phyloP scores from a whole-genome alignment of 1,140 invertebrate species.

The Varroa destructor region DNA sequence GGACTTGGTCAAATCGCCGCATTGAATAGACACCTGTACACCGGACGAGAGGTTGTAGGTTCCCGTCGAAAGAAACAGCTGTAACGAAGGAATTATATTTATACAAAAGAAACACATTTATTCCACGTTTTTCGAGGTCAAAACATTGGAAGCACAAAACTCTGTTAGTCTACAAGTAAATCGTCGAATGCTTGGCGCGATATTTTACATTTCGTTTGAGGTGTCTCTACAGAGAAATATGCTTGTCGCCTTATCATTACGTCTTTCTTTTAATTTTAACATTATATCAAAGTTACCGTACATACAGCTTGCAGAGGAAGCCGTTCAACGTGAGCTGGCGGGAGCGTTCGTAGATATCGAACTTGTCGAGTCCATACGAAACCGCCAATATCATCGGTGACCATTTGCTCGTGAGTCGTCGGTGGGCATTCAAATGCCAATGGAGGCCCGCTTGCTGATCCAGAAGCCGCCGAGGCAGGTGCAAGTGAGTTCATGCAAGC shows the following conservation, averaged over 20 bases:
- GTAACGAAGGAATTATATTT: background rate
- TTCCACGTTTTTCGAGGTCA: too few species aligned
- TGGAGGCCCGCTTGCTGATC: background rate
- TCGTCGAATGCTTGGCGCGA: too few species aligned
- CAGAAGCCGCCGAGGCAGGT: background rate
- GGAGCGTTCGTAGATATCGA: background rate
- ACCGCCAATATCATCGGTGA: constrained; percentile 16
- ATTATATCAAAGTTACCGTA: background rate
- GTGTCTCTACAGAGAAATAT: too few species aligned
- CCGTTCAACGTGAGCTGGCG: constrained; percentile 2
- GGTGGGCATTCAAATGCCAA: constrained; percentile 9
- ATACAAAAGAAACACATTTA: background rate
- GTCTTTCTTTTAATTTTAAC: background rate
- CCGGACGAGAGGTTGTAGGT: constrained; percentile 18
- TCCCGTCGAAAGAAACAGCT: constrained; percentile 19
- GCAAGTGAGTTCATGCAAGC: constrained; percentile 8
- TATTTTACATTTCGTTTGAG: too few species aligned
- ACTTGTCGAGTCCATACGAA: constrained; percentile 10
- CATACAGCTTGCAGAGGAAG: constrained; percentile 1
- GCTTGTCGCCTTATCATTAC: too few species aligned
- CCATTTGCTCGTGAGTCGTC: constrained; percentile 7
- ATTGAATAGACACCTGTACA: background rate
- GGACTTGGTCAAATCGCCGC: constrained; percentile 3
- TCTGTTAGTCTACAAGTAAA: too few species aligned
- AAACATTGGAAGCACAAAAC: too few species aligned